A percentile compares a stretch with the other conserved stretches of the same genome.
Evolutionary conservation across 2,113 vertebrate genomes (phyloP).

Genomic region (Eurypyga helias): DNA sequence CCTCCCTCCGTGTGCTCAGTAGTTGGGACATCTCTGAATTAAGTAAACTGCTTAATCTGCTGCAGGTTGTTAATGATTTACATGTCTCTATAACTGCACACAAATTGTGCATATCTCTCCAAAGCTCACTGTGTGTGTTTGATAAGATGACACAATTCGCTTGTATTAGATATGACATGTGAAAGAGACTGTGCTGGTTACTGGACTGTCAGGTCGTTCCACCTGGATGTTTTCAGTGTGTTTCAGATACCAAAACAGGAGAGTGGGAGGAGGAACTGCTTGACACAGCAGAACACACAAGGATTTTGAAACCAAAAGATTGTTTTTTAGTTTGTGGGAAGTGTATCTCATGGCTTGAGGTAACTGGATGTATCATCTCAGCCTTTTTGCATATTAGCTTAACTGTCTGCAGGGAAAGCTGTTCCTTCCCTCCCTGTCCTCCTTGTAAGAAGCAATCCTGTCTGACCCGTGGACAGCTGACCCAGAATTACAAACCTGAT

Average conservation of each 20-base stretch:
- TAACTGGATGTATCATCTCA: background rate
- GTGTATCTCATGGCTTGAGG: rapidly evolving
- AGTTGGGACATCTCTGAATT: background rate
- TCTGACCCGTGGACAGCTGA: background rate
- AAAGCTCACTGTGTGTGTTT: background rate
- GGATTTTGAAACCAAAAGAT: background rate
- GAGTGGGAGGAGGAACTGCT: background rate
- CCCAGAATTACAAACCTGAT: background rate
- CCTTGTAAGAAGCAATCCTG: background rate
- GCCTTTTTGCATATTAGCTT: background rate
- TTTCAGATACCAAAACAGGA: background rate
- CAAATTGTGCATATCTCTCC: background rate
- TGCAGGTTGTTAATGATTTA: slow-evolving; percentile 26
- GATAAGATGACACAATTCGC: background rate
- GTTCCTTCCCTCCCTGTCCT: background rate
- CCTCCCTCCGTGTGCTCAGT: background rate
- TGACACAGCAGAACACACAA: background rate
- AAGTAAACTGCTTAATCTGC: background rate
- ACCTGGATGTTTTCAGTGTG: background rate
- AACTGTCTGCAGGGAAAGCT: background rate
- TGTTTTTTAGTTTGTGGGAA: background rate
- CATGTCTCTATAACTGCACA: background rate
- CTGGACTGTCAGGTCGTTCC: background rate
- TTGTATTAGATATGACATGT: background rate
- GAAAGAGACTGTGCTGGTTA: background rate